Conservation (phyloP, 2,888 invertebrate species). For the Sarcophaga caerulescens region DNA sequence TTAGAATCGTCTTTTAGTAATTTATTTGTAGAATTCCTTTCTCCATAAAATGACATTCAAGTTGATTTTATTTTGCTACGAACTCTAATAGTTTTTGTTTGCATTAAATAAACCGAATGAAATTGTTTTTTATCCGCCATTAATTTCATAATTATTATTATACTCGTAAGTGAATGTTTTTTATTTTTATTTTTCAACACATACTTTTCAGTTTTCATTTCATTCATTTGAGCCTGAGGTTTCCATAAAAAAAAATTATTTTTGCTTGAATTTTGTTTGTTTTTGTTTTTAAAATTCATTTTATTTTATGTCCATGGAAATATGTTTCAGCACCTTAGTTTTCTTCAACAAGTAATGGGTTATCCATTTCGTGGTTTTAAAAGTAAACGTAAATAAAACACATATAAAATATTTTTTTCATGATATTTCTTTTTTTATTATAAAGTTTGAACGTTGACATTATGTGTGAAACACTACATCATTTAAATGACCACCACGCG, state of each 20-base stretch:
- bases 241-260: conserved; percentile 40
- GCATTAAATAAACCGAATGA: background rate
- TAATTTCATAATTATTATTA: conserved; percentile 48
- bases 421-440: no score
- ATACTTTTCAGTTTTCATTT: conserved; percentile 2
- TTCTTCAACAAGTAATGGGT: conserved; percentile 17
- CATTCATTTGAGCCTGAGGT: conserved; percentile 25
- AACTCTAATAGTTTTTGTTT: background rate
- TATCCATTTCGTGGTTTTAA: no score
- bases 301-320: background rate
- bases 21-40: background rate
- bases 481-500: no score
- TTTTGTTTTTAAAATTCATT: background rate
- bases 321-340: background rate
- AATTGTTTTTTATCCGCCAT: conserved; percentile 20
- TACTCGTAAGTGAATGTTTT: conserved; percentile 33
- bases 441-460: no score
- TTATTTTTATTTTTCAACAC: background rate
- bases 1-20: no score
- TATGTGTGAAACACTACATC: no score
- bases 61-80: background rate
- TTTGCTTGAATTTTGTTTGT: conserved; percentile 12
- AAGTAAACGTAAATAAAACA: no score
- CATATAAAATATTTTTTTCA: no score
- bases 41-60: background rate